Evolutionary conservation across 2,888 invertebrate genomes (phyloP), one percentile per base, ranked within the genome.

Genomic region (Drosophila planitibia): DNA sequence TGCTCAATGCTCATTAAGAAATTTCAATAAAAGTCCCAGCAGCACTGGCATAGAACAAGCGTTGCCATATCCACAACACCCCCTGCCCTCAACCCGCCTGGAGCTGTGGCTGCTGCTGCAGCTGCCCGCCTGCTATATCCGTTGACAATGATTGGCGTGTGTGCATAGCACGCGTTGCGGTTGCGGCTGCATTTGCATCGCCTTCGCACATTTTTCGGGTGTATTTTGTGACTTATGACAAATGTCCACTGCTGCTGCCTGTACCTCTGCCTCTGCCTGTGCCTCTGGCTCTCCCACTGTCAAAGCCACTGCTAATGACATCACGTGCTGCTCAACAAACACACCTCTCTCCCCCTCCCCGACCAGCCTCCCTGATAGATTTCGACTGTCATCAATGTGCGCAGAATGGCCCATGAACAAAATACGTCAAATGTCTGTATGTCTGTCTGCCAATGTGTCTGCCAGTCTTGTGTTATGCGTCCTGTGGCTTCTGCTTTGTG

Each of bases 321-420:
- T 88, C 87, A 88, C 89, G 86, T 87, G 86, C 88, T 76, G 84
- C 74, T 58, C 72, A 68, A 58, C 57, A 60, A 59, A 72, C 66
- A 53, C 49, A 51, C 44, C 33, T 22, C 58, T 1, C 58, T 1
- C 16, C 12, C 28, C 33, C 12, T 12, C n/a, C 44, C 3, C 19
- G 32, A 19, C n/a, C 51, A 6, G 10, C 10, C 2, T 4, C 30
- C 39, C 33, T 71, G 62, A 82, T 82, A 72, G 74, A 76, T 81
- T 79, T 79, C 47, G 78, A 75, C 83, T 86, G 85, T 81, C 87
- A 83, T 85, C 87, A 85, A 87, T 87, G 81, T 73, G 73, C 83
- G 70, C 83, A 83, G 57, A 70, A 37, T 72, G 80, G 75, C 69
- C 72, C 87, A 86, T 87, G 83, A 83, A 85, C 85, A 87, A 86